Conservation (phyloP, 2,797 vertebrate genomes). For the Erethizon dorsatum region DNA sequence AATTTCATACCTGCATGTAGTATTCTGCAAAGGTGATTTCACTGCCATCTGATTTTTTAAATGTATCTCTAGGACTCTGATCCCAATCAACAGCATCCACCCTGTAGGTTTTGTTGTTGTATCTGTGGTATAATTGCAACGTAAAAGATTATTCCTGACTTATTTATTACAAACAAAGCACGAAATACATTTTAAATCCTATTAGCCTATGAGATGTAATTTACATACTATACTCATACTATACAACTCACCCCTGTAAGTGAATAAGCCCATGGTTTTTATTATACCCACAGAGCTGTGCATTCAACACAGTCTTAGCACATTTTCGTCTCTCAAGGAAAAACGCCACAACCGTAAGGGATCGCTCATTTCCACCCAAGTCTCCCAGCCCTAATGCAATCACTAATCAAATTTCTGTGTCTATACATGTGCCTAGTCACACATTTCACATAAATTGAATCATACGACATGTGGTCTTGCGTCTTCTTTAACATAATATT, state of each 20-base stretch:
- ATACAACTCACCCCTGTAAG: neutral
- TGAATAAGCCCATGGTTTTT: neutral
- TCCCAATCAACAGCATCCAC: constrained; percentile 95
- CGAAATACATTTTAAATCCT: neutral
- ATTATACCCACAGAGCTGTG: neutral
- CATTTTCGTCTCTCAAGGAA: neutral
- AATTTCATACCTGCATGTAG: constrained; percentile 87
- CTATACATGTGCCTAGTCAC: neutral
- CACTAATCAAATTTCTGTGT: neutral
- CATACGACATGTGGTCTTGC: no score
- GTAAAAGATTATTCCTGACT: neutral
- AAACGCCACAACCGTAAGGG: neutral
- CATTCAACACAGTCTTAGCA: neutral
- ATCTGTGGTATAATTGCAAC: constrained; percentile 88
- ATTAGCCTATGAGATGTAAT: neutral
- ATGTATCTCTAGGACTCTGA: constrained; percentile 91
- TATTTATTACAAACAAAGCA: neutral
- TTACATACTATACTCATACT: neutral
- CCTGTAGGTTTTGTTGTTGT: constrained; percentile 97
- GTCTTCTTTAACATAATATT: neutral
- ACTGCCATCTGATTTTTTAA: constrained; percentile 91
- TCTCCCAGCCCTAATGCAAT: neutral
- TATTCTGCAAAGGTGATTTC: constrained; percentile 93
- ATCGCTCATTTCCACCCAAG: neutral
- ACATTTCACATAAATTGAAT: neutral